phyloP scores from a whole-genome alignment of 2,888 invertebrate genomes.

The Philaethria dido region DNA sequence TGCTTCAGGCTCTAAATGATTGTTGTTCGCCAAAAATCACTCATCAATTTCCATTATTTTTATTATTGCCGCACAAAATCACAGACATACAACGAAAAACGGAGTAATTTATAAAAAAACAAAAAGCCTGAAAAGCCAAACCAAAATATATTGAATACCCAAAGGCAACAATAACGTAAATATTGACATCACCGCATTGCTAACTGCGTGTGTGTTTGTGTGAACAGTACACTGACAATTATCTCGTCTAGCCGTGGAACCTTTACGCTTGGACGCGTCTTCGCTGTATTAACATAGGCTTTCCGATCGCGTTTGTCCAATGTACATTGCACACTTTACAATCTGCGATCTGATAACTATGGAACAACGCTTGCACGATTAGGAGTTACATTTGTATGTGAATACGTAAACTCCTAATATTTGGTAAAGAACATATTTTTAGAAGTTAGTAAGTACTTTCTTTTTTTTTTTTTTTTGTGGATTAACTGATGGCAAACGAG shows the following conservation, averaged over 20 bases:
- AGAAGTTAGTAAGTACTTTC: too few species aligned
- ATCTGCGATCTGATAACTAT: constrained; percentile 15
- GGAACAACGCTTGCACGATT: not conserved
- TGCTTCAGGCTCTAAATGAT: too few species aligned
- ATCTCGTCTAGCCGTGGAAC: constrained; percentile 8
- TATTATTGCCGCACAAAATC: too few species aligned
- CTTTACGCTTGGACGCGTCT: constrained; percentile 25
- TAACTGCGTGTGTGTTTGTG: not conserved
- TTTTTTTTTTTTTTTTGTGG: too few species aligned
- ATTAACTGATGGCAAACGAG: too few species aligned
- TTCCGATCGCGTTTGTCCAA: constrained; percentile 9
- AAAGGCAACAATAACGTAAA: constrained; percentile 8
- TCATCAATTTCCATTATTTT: too few species aligned
- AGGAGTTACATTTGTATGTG: not conserved
- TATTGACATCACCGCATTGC: constrained; percentile 5
- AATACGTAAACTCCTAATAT: not conserved
- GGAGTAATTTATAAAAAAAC: too few species aligned
- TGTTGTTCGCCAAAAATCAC: too few species aligned
- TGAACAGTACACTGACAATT: constrained; percentile 22
- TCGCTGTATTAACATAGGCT: not conserved
- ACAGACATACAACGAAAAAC: too few species aligned
- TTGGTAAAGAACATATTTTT: not conserved
- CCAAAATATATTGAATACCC: too few species aligned
- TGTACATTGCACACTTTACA: not conserved
- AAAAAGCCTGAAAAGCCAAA: too few species aligned